These are phyloP conservation scores for Drosophila limbata DNA, from an alignment of 2,888 invertebrate genomes.

Conservation along the genomic window DNA sequence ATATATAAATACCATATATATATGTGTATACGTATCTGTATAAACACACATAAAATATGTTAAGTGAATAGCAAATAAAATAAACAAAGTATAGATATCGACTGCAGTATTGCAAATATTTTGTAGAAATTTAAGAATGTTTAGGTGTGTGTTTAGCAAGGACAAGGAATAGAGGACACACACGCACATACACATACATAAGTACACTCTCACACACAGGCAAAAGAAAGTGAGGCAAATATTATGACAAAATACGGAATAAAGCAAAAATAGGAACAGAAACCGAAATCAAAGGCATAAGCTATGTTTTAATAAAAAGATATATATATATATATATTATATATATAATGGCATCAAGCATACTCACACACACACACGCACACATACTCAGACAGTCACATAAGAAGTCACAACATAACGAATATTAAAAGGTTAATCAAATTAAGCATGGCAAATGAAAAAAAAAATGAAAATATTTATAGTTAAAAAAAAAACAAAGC, in stretches of 20 bases:
- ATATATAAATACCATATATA: conserved; percentile 33
- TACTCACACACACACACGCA: conserved; percentile 37
- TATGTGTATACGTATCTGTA: conserved; percentile 39
- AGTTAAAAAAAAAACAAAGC: conserved; percentile 52
- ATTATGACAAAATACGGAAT: conserved; percentile 13
- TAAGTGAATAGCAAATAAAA: conserved; percentile 73
- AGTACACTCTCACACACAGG: conserved; percentile 16
- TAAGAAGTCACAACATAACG: conserved; percentile 68
- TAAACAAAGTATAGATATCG: conserved; percentile 79
- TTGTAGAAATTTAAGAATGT: conserved; percentile 84
- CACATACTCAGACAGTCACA: conserved; percentile 53
- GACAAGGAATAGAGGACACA: conserved; percentile 48
- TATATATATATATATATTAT: conserved; percentile 30
- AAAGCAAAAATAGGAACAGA: conserved; percentile 27
- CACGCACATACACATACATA: conserved; percentile 17
- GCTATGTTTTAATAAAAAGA: conserved; percentile 67
- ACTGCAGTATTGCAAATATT: conserved; percentile 85
- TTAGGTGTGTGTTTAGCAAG: conserved; percentile 56
- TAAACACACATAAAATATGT: conserved; percentile 54
- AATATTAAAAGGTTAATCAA: conserved; percentile 77
- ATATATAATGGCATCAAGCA: conserved; percentile 42
- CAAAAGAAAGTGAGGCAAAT: conserved; percentile 39
- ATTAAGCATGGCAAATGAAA: conserved; percentile 61
- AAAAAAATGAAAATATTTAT: conserved; percentile 68
- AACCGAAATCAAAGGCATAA: conserved; percentile 59